These are phyloP conservation scores for Phalanger gymnotis DNA, from an alignment of 2,797 vertebrate genomes.

Conservation along the genomic window DNA sequence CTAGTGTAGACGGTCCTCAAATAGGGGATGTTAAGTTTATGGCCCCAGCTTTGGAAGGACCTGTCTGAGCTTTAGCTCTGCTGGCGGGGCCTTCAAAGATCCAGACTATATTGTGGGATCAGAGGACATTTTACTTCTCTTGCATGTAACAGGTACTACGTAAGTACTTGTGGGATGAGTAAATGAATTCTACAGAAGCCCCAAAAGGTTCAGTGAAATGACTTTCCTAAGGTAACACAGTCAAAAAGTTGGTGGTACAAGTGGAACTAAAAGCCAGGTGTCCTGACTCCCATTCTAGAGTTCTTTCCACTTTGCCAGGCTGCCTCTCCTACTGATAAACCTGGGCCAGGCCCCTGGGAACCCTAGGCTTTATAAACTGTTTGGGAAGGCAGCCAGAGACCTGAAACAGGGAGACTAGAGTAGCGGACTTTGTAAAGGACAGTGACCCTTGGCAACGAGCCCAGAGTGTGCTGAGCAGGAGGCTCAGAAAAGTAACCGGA, in stretches of 20 bases:
- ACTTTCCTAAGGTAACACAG: neutral
- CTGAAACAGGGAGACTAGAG: slow-evolving; percentile 33
- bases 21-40: neutral
- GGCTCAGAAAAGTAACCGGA: neutral
- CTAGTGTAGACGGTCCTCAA: neutral
- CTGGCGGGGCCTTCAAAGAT: neutral
- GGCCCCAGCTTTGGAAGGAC: neutral
- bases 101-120: neutral
- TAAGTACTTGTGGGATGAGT: neutral
- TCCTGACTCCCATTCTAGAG: neutral
- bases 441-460: neutral
- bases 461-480: neutral
- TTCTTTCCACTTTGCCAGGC: neutral
- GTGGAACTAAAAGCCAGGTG: neutral
- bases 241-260: neutral
- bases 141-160: neutral
- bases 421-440: neutral
- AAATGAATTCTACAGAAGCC: neutral
- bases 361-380: slow-evolving; percentile 53
- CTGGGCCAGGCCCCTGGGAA: slow-evolving; percentile 44
- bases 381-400: slow-evolving; percentile 69
- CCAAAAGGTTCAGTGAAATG: neutral
- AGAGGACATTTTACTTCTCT: neutral
- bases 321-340: neutral
- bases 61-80: neutral